These are phyloP conservation scores for Hippocampus mohnikei DNA, from an alignment of 2,113 vertebrate genomes.

Conservation along the genomic window DNA sequence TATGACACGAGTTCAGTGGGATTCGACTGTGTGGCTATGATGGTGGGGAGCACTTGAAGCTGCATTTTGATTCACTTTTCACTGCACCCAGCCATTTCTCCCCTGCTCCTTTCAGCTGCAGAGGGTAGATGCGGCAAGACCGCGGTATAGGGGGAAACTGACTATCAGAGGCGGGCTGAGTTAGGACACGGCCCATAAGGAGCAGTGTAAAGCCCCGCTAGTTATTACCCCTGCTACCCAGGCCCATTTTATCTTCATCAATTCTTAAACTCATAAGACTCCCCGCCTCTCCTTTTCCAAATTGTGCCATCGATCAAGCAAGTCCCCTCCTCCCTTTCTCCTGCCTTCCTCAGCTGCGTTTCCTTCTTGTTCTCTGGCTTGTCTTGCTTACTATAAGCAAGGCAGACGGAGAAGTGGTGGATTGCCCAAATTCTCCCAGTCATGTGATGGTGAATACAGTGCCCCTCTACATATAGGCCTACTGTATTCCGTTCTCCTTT, in stretches of 20 bases:
- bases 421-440: slow-evolving; percentile 62
- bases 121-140: slow-evolving; percentile 23
- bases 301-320: slow-evolving; percentile 75
- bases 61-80: slow-evolving; percentile 3
- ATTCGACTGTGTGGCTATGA: neutral
- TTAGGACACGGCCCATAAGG: slow-evolving; percentile 53
- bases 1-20: neutral
- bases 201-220: slow-evolving; percentile 60
- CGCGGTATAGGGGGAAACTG: slow-evolving; percentile 34
- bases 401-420: slow-evolving; percentile 35
- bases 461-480: slow-evolving; percentile 21
- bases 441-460: slow-evolving; percentile 44
- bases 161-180: slow-evolving; percentile 47
- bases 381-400: slow-evolving; percentile 41
- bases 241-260: slow-evolving; percentile 76
- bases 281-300: slow-evolving; percentile 65
- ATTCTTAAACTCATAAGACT: slow-evolving; percentile 77
- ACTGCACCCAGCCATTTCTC: slow-evolving; percentile 7
- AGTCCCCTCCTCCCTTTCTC: slow-evolving; percentile 26
- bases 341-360: slow-evolving; percentile 22
- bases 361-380: slow-evolving; percentile 27
- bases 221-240: slow-evolving; percentile 67
- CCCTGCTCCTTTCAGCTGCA: slow-evolving; percentile 25
- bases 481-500: neutral
- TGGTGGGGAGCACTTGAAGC: neutral